Base-by-base conservation (phyloP, 1,140 invertebrate species). In the Papilio helenus region DNA sequence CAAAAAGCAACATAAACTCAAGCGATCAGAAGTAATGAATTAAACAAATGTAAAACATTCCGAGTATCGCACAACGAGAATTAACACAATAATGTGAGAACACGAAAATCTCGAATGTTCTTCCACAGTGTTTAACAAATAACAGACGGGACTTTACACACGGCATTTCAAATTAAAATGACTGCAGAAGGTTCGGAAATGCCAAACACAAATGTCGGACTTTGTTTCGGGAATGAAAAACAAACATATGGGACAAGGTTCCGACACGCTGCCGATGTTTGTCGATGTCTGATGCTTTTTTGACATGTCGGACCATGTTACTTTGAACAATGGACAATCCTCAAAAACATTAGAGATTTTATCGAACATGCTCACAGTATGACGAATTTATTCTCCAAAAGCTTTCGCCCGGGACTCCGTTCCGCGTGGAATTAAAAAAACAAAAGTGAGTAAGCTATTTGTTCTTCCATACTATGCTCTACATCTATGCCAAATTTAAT, bases 271-370 rank as follows among this genome's bases (percentile, higher is more conserved):
- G 65, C 72, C 34, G 34, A 39, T 39, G 34, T 39, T 39, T 39
- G 34, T 51, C 68, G 78, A 81, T 83, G 85, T 85, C 79, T 23
- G 42, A 79, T 44, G 73, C 80, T 81, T 83, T 84, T 81, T 85
- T 77, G 73, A 80, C 79, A 79, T 82, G 80, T 81, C 61, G 74
- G 73, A 71, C 65, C 3, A 61, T 44, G 81, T 84, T 39, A 39
- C 80, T 81, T 82, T 84, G 82, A 39, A 81, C n/a, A 71, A 23
- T 34, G 3, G 18, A 34, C 42, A 55, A 81, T 82, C 81, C 72
- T 74, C 16, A 29, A 78, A 77, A 26, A 7, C 77, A 61, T 84
- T 77, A 76, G 77, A 68, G 68, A 80, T 72, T 46, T 58, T 26
- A 46, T 72, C 39, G 42, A 23, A 23, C 72, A 29, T 39, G 14